phyloP scores from a whole-genome alignment of 1,140 invertebrate genomes.

The Latrodectus geometricus region DNA sequence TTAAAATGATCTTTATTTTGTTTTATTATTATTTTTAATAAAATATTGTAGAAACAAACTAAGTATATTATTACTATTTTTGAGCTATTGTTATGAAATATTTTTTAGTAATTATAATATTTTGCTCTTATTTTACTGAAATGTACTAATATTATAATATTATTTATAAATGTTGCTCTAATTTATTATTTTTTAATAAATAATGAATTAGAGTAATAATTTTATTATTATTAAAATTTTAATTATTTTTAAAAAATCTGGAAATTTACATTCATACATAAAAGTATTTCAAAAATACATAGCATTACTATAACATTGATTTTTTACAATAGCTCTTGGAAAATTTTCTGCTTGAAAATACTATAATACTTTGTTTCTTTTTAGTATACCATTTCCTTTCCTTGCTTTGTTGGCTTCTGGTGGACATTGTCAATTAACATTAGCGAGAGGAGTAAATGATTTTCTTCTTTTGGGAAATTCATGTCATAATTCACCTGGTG shows the following conservation, averaged over 20 bases:
- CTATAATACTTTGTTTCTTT: not conserved
- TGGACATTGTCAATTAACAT: slow-evolving; percentile 87
- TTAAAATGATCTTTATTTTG: too few species aligned
- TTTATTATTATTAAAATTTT: not conserved
- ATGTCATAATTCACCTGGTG: slow-evolving; percentile 89
- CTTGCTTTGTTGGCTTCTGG: slow-evolving; percentile 90
- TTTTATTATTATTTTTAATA: too few species aligned
- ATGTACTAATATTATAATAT: too few species aligned
- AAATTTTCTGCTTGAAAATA: too few species aligned
- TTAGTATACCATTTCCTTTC: slow-evolving; percentile 87
- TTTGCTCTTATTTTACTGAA: too few species aligned
- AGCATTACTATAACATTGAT: not conserved
- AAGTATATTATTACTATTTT: too few species aligned
- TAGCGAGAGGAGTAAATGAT: slow-evolving; percentile 79
- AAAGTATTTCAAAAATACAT: not conserved
- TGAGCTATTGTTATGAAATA: too few species aligned
- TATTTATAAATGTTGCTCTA: not conserved
- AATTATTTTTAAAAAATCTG: too few species aligned
- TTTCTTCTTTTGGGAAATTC: slow-evolving; percentile 65
- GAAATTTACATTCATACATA: not conserved
- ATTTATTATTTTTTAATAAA: too few species aligned
- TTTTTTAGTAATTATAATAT: too few species aligned
- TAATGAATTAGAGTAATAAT: too few species aligned
- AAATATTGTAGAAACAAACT: too few species aligned
- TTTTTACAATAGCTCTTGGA: not conserved